Evolutionary conservation across 2,797 vertebrate genomes (phyloP).

Genomic region (Avahi laniger): DNA sequence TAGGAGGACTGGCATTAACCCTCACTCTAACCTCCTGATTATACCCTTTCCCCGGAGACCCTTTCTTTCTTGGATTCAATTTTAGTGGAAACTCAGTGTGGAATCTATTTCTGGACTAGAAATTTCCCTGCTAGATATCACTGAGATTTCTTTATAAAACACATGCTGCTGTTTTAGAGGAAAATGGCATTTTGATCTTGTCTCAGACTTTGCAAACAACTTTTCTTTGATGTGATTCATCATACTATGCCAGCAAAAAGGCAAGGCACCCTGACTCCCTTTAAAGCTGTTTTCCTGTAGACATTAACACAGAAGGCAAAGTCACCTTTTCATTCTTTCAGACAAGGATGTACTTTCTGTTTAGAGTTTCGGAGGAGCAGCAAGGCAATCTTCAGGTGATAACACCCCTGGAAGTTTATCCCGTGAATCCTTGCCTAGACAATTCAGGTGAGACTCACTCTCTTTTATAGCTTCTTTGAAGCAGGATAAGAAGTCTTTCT

Average conservation of each 20-base stretch:
- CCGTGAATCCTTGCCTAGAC: neutral
- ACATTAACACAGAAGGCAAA: conserved; percentile 11
- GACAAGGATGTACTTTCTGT: neutral
- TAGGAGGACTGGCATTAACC: conserved; percentile 66
- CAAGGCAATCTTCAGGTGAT: neutral
- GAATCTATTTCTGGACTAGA: conserved; percentile 58
- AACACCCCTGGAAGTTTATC: neutral
- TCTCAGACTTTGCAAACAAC: conserved; percentile 60
- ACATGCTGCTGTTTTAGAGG: conserved; percentile 13
- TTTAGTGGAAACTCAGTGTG: conserved; percentile 45
- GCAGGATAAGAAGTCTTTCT: neutral
- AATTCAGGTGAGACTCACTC: neutral
- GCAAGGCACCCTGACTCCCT: neutral
- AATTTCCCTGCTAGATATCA: conserved; percentile 28
- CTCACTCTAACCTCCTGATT: conserved; percentile 65
- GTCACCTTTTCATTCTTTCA: neutral
- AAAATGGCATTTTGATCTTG: conserved; percentile 61
- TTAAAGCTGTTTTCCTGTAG: neutral
- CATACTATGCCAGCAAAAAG: neutral
- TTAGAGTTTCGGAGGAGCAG: neutral
- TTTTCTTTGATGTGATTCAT: conserved; percentile 51
- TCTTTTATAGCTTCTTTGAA: neutral
- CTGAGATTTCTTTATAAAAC: conserved; percentile 55
- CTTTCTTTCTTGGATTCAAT: conserved; percentile 63
- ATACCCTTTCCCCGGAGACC: conserved; percentile 51